These are phyloP conservation scores for Hypsopygia costalis DNA, from an alignment of 2,888 invertebrate species.

Conservation along the genomic window DNA sequence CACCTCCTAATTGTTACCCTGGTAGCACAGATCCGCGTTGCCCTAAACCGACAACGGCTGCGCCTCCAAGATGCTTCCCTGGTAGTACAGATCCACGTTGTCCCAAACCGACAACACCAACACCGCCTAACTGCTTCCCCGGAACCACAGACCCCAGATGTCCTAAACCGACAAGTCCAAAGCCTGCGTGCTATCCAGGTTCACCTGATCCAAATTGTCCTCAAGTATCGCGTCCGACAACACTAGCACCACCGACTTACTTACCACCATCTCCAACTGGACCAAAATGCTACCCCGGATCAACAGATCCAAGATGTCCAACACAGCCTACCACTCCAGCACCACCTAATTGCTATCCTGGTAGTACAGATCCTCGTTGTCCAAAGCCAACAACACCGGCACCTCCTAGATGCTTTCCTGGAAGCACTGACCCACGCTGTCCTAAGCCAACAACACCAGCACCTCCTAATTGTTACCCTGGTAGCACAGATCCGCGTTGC, in stretches of 20 bases:
- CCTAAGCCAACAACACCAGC: slow-evolving; percentile 7
- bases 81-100: slow-evolving; percentile 21
- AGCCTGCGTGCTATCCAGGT: slow-evolving; percentile 27
- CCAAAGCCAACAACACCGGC: neutral
- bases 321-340: slow-evolving; percentile 17
- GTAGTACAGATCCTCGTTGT: slow-evolving; percentile 3
- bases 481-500: slow-evolving; percentile 14
- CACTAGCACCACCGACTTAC: slow-evolving; percentile 23
- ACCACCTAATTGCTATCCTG: slow-evolving; percentile 3
- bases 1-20: slow-evolving; percentile 25
- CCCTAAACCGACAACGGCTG: slow-evolving; percentile 24
- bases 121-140: slow-evolving; percentile 12
- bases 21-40: slow-evolving; percentile 23
- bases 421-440: slow-evolving; percentile 10
- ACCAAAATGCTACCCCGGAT: neutral
- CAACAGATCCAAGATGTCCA: slow-evolving; percentile 16
- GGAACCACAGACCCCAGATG: slow-evolving; percentile 23
- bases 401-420: neutral
- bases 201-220: slow-evolving; percentile 40
- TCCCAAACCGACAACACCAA: slow-evolving; percentile 28
- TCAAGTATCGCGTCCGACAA: slow-evolving; percentile 33
- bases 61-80: slow-evolving; percentile 25
- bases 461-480: slow-evolving; percentile 20
- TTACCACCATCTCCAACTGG: slow-evolving; percentile 4
- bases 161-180: slow-evolving; percentile 33